Base-by-base conservation (phyloP, 2,113 vertebrate genomes). In the Octodon degus region DNA sequence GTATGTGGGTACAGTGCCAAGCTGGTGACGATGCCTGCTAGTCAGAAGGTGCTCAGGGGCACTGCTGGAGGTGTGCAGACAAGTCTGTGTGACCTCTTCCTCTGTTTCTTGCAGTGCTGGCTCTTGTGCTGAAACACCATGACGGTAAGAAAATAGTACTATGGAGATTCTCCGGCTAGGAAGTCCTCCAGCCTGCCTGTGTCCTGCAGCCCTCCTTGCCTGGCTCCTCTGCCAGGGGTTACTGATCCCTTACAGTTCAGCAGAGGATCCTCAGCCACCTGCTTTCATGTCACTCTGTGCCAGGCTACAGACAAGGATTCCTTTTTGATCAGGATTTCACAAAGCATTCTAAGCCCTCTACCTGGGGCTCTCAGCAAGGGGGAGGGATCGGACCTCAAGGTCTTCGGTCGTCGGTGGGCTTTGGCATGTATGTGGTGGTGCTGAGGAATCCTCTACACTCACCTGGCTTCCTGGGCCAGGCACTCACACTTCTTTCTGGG, bases 61-160 rank as follows among this genome's bases (percentile, higher is more conserved):
- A 2, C 5, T 24, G 20, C 53, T 70, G 3, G 0, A 68, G 8
- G 2, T 9, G 1, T 70, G 22, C 0, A 13, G 20, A 34, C 40
- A 8, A 68, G 30, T 68, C 22, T 37, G 22, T 10, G 62, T 32
- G 34, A 47, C 68, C 58, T 53, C n/a, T 50, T 30, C 27, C 43
- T 96, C n/a, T 50, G 14, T 84, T 87, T 94, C 47, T 77, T 70
- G 16, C 90, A 98, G 98, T 91, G 50, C 86, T 98, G 76, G 24
- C 77, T 20, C 86, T 98, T 32, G 22, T 91, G 88, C 84, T 98
- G 95, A 85, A 83, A 34, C 90, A 70, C 83, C 89, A 76, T 0
- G 8, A 95, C 63, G 97, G 98, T 98, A 97, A 97, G 97, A 86
- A 92, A 22, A 22, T 2, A 34, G 47, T 22, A 13, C 53, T 1